Percentiles rank a stretch among this genome's conserved stretches.
These are phyloP conservation scores for Trichoplusia ni DNA, from an alignment of 1,140 invertebrate species.

Conservation along the genomic window DNA sequence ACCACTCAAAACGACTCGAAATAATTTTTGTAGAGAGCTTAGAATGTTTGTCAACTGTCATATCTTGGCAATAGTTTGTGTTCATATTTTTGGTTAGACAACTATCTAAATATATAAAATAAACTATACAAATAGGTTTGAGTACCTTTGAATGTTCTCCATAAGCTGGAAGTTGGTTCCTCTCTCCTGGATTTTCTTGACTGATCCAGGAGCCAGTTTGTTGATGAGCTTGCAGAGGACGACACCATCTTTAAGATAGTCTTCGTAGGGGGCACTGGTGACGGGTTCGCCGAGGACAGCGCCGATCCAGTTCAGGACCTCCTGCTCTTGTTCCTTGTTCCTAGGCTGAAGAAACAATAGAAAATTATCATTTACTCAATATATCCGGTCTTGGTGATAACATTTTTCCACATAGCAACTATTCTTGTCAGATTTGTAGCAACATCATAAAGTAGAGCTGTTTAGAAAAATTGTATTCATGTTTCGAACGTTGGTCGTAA, in stretches of 20 bases:
- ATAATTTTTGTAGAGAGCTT: not conserved
- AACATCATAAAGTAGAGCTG: slow-evolving; percentile 13
- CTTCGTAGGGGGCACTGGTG: slow-evolving; percentile 92
- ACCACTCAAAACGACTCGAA: not conserved
- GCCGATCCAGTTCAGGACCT: slow-evolving; percentile 95
- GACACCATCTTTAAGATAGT: slow-evolving; percentile 95
- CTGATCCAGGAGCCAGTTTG: slow-evolving; percentile 95
- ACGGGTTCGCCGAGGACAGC: slow-evolving; percentile 93
- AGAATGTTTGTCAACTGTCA: not conserved
- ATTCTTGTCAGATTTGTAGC: not conserved
- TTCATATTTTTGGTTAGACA: slow-evolving; percentile 9
- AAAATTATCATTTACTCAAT: too few relatives aligned
- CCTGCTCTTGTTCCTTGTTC: slow-evolving; percentile 95
- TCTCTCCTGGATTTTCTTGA: slow-evolving; percentile 97
- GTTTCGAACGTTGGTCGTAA: slow-evolving; percentile 73
- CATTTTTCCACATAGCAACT: not conserved
- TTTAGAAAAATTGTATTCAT: slow-evolving; percentile 36
- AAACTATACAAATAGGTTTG: too few relatives aligned
- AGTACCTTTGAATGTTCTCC: slow-evolving; percentile 94
- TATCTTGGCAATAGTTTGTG: not conserved
- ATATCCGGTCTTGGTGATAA: too few relatives aligned
- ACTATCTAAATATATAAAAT: slow-evolving; percentile 4
- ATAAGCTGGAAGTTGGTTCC: slow-evolving; percentile 99
- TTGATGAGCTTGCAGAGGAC: slow-evolving; percentile 97
- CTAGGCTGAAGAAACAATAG: slow-evolving; percentile 84